Evolutionary conservation across 2,888 invertebrate species (phyloP).

Genomic region (Megalurothrips usitatus): DNA sequence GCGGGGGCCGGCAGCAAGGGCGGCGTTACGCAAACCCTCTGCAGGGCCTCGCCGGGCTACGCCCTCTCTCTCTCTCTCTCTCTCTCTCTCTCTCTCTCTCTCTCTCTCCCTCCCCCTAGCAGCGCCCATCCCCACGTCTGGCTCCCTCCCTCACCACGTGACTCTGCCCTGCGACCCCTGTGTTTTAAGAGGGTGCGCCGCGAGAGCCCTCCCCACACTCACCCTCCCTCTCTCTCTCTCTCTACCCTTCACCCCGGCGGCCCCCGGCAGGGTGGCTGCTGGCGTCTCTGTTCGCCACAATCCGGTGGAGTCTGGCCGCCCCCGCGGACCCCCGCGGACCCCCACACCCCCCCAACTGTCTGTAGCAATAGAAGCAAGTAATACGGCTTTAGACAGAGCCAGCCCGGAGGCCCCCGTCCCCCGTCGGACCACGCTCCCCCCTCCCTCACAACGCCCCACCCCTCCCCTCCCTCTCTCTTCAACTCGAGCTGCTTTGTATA

Average conservation of each 20-base stretch:
- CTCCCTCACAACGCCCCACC: too few relatives aligned
- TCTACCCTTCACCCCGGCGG: background rate
- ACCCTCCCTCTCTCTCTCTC: background rate
- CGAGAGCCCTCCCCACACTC: background rate
- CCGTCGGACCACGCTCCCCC: too few relatives aligned
- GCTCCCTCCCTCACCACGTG: background rate
- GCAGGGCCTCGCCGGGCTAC: too few relatives aligned
- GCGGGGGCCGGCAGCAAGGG: too few relatives aligned
- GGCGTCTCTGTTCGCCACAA: constrained; percentile 1
- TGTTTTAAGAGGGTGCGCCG: background rate
- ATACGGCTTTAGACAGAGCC: too few relatives aligned
- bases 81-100: too few relatives aligned
- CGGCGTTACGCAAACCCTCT: too few relatives aligned
- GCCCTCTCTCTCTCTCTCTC: background rate
- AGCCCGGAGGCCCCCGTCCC: too few relatives aligned
- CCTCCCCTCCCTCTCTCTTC: too few relatives aligned
- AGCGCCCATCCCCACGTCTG: background rate
- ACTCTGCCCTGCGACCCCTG: background rate
- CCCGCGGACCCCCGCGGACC: background rate
- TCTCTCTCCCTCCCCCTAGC: background rate
- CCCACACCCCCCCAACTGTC: background rate
- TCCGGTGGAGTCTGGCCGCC: background rate
- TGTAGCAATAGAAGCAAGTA: background rate
- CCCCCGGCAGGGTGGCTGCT: background rate
- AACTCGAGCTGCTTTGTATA: too few relatives aligned